A percentile compares a stretch with the other conserved stretches of the same genome.
Conservation (phyloP, 2,888 invertebrate genomes). For the Iphiclides podalirius region DNA sequence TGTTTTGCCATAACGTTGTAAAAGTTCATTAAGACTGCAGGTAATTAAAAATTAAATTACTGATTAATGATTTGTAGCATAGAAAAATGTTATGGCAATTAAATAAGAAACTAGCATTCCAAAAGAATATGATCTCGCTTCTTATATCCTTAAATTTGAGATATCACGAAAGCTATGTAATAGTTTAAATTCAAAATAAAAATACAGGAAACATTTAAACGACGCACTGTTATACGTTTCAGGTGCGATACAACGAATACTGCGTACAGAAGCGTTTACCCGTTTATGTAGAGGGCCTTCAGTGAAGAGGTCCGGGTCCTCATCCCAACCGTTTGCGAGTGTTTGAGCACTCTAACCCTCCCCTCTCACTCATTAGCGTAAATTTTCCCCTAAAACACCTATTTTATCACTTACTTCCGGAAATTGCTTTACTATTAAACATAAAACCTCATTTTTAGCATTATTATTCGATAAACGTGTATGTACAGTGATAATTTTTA, state of each 20-base stretch:
- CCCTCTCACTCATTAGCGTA: slow-evolving; percentile 32
- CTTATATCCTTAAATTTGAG: no score
- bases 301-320: slow-evolving; percentile 35
- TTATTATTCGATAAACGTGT: neutral
- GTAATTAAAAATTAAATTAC: no score
- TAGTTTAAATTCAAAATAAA: no score
- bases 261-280: slow-evolving; percentile 39
- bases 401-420: slow-evolving; percentile 20
- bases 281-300: slow-evolving; percentile 48
- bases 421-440: slow-evolving; percentile 2
- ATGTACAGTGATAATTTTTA: neutral
- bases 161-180: no score
- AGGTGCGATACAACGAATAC: neutral
- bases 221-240: no score
- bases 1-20: no score
- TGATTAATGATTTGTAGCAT: no score
- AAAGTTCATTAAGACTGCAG: no score
- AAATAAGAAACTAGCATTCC: no score
- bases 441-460: neutral
- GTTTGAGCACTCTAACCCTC: slow-evolving; percentile 37
- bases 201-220: no score
- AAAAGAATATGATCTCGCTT: no score
- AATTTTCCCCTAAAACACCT: slow-evolving; percentile 25
- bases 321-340: slow-evolving; percentile 35
- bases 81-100: no score